Conservation (phyloP, 2,113 vertebrate species). For the Camelus bactrianus region DNA sequence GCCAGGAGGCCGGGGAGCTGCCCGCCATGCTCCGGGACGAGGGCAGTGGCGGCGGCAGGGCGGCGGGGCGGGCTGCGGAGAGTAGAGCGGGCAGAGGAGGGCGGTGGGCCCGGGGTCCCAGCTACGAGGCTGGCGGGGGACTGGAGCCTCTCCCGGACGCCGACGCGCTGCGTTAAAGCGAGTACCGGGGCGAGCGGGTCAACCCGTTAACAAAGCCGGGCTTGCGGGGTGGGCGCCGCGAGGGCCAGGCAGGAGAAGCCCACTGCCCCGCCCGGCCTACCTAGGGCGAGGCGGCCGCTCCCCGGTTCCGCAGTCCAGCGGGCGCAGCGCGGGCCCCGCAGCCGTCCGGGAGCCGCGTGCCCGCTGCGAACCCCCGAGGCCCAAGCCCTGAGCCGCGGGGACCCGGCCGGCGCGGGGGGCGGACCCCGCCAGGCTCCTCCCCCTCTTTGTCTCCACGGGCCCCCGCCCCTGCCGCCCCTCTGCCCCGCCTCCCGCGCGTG, state of each 20-base stretch:
- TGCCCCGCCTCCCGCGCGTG: neutral
- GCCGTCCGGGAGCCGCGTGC: neutral
- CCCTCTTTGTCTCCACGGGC: neutral
- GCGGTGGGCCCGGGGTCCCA: neutral
- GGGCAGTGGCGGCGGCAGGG: neutral
- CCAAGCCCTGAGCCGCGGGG: too few species aligned
- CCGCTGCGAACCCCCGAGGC: neutral
- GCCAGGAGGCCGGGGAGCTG: neutral
- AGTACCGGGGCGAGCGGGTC: neutral
- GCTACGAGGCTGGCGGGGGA: neutral
- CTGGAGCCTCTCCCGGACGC: neutral
- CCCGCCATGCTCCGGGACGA: neutral
- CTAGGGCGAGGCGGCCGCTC: neutral
- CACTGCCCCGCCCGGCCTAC: neutral
- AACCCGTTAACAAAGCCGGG: neutral
- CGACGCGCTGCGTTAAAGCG: neutral
- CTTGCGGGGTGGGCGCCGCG: neutral
- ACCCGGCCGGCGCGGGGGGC: neutral
- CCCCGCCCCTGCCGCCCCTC: neutral
- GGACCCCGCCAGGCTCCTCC: rapidly evolving
- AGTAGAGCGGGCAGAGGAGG: neutral
- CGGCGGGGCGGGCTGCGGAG: neutral
- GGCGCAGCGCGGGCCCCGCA: too few species aligned
- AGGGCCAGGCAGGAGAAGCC: neutral
- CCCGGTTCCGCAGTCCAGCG: neutral